Evolutionary conservation across 2,797 vertebrate genomes (phyloP), one percentile per base, ranked within the genome.

Genomic region (Pseudopleuronectes americanus): DNA sequence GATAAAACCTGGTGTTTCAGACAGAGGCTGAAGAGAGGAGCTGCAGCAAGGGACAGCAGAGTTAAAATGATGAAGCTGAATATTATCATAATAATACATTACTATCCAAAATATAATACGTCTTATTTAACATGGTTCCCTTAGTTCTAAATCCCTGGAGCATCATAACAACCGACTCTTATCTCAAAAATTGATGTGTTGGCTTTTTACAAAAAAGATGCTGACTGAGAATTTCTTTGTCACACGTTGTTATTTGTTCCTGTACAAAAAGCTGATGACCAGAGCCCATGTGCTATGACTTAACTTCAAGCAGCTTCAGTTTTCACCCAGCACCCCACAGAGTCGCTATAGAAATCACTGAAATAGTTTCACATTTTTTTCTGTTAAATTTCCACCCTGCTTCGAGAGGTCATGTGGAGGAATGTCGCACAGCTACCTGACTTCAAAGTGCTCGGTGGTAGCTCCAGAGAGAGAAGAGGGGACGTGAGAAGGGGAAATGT

Each of bases 401-500:
- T 47, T 59, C 79, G 41, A 3, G 53, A 58, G 90, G 90, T 90
- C 84, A 88, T 0, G 19, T 19, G 63, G 74, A 87, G 89, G 89
- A 93, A 93, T 94, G 89, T 61, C 57, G 57, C 74, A 43, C 80
- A 26, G 62, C 77, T 87, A 90, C 86, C 87, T 85, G 76, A 85
- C 84, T 84, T 89, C 80, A 87, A 86, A 81, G 65, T 23, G 22
- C 55, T 66, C 19, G 5, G 68, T 8, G 61, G 65, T 31, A 8
- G 56, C 28, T 45, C 0, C 36, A 64, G 43, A 62, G 21, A 16
- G 56, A 72, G 71, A 8, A 52, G 68, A 60, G 57, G 28, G 45
- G 43, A 68, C 54, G 57, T 14, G 36, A 31, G 36, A 43, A 28
- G 9, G 24, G 51, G 43, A 55, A 55, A 51, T 38, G 33, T 19